These are phyloP conservation scores for Chlorodrepanis virens DNA, from an alignment of 2,113 vertebrate species.

Conservation along the genomic window DNA sequence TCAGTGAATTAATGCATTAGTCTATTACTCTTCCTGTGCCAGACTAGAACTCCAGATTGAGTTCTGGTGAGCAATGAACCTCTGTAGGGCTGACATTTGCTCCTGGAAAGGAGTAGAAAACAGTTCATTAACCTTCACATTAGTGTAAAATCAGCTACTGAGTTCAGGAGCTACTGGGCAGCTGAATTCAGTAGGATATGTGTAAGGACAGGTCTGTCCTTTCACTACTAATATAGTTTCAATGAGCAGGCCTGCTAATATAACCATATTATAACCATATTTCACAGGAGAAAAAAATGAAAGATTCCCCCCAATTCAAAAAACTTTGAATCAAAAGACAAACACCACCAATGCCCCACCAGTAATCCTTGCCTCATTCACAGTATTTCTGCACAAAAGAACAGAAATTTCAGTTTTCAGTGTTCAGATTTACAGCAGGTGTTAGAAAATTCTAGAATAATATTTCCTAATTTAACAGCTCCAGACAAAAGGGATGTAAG, in stretches of 20 bases:
- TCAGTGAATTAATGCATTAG: conserved; percentile 36
- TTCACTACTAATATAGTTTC: neutral
- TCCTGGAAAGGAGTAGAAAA: conserved; percentile 6
- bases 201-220: neutral
- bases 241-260: neutral
- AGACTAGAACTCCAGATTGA: neutral
- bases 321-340: neutral
- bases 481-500: neutral
- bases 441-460: neutral
- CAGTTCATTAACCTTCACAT: conserved; percentile 1
- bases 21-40: conserved; percentile 28
- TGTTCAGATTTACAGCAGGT: neutral
- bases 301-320: neutral
- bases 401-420: neutral
- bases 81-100: conserved; percentile 33
- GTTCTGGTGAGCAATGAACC: conserved; percentile 29
- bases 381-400: neutral
- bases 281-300: neutral
- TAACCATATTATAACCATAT: neutral
- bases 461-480: neutral
- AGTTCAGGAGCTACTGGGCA: neutral
- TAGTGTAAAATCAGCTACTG: conserved; percentile 26
- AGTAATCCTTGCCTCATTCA: rapidly evolving
- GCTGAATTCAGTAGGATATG: neutral
- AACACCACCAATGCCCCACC: neutral